Evolutionary conservation across 2,797 vertebrate species (phyloP).

Genomic region (Pantherophis alleghaniensis): DNA sequence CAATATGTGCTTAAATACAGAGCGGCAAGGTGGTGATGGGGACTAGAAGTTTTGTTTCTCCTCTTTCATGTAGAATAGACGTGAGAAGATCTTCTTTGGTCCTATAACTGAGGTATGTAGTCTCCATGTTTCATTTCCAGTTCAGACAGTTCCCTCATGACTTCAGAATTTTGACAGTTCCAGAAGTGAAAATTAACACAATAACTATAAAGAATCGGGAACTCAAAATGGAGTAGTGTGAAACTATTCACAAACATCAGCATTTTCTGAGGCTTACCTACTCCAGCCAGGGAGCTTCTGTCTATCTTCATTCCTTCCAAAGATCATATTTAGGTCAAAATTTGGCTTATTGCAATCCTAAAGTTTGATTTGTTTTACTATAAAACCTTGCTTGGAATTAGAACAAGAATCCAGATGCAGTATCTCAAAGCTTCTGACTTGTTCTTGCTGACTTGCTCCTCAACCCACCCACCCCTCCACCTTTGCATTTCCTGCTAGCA

Average conservation of each 20-base stretch:
- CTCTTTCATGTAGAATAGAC: not conserved
- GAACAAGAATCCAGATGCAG: not conserved
- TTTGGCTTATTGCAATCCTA: not conserved
- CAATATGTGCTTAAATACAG: not conserved
- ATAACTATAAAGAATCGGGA: not conserved
- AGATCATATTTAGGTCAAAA: not conserved
- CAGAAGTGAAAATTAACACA: not conserved
- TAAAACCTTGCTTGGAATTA: rapidly evolving
- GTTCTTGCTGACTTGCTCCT: not conserved
- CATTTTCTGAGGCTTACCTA: not conserved
- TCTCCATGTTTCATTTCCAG: not conserved
- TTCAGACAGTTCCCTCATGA: not conserved
- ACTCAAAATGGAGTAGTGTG: not conserved
- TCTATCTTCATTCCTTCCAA: not conserved
- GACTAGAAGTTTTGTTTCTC: not conserved
- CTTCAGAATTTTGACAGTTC: not conserved
- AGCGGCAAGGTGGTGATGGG: not conserved
- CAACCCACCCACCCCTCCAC: not conserved
- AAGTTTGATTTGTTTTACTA: not conserved
- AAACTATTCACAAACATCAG: not conserved
- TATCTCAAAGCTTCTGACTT: rapidly evolving
- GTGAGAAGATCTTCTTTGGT: not conserved
- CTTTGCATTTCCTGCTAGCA: conserved; percentile 2
- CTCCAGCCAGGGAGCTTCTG: not conserved
- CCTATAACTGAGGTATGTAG: not conserved